These are phyloP conservation scores for Apodemus agrarius DNA, from an alignment of 2,797 vertebrate species.

Conservation along the genomic window DNA sequence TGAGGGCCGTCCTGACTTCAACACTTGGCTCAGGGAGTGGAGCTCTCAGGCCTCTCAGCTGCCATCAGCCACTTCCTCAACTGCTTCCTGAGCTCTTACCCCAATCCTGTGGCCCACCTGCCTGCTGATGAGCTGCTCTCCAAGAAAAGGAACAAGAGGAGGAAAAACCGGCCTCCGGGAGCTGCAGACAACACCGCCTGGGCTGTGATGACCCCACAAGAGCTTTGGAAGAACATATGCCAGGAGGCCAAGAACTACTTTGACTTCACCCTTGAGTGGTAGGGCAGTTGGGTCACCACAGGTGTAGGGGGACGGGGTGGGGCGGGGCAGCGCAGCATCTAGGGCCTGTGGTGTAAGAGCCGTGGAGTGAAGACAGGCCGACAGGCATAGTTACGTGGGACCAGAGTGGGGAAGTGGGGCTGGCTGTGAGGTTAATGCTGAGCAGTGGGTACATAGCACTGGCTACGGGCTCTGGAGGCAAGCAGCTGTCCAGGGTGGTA, in stretches of 20 bases:
- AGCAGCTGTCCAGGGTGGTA: background rate
- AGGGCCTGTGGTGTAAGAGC: background rate
- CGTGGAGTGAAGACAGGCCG: background rate
- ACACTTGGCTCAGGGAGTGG: constrained; percentile 91
- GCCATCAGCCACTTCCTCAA: constrained; percentile 99
- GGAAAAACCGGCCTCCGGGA: constrained; percentile 95
- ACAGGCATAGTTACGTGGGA: background rate
- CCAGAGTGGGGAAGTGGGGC: background rate
- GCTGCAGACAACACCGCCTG: constrained; percentile 96
- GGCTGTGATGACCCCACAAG: constrained; percentile 96
- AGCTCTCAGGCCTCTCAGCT: constrained; percentile 96
- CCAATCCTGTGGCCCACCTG: constrained; percentile 96
- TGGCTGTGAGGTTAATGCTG: background rate
- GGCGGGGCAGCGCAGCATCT: too few relatives aligned
- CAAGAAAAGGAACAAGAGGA: constrained; percentile 95
- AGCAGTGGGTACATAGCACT: background rate
- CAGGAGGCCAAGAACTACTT: constrained; percentile 96
- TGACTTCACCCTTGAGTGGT: constrained; percentile 94
- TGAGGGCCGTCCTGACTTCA: background rate
- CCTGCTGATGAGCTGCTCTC: constrained; percentile 96
- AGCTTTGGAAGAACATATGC: constrained; percentile 97
- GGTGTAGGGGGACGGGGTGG: background rate
- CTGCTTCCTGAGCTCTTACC: constrained; percentile 98
- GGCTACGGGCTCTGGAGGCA: background rate
- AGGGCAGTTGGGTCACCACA: background rate